Evolutionary conservation across 1,140 invertebrate genomes (phyloP).

Genomic region (Tachypleus tridentatus): DNA sequence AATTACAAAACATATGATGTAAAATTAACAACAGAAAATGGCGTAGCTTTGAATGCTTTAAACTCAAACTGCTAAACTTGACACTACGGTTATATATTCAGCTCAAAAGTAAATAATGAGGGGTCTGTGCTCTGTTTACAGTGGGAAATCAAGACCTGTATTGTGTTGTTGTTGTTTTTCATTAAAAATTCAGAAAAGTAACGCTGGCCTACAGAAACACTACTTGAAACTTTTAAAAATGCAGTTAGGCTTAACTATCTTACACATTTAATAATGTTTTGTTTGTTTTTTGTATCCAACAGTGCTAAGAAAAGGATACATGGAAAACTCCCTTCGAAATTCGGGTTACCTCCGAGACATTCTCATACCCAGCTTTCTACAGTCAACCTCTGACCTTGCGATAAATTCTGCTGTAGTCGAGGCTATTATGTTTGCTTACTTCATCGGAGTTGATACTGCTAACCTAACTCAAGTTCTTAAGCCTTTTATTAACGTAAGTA

Average conservation of each 20-base stretch:
- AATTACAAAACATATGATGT: too few relatives aligned
- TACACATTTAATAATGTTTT: neutral
- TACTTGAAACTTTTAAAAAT: neutral
- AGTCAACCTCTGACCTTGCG: conserved; percentile 12
- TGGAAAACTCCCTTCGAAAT: conserved; percentile 10
- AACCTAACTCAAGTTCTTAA: conserved; percentile 19
- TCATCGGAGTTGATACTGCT: conserved; percentile 17
- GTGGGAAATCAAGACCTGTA: too few relatives aligned
- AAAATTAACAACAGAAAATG: too few relatives aligned
- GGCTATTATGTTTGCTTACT: conserved; percentile 21
- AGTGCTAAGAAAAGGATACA: conserved; percentile 13
- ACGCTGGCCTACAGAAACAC: too few relatives aligned
- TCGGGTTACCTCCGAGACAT: conserved; percentile 9
- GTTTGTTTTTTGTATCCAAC: neutral
- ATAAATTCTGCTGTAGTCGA: conserved; percentile 14
- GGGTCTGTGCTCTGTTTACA: too few relatives aligned
- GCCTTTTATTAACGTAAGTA: conserved; percentile 25
- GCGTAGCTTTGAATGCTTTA: too few relatives aligned
- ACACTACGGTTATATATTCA: too few relatives aligned
- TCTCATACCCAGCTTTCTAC: conserved; percentile 14
- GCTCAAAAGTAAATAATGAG: too few relatives aligned
- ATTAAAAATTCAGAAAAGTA: too few relatives aligned
- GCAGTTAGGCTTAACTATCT: neutral
- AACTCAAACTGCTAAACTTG: too few relatives aligned
- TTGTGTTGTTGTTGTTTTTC: too few relatives aligned